These are phyloP conservation scores for Bimastos eiseni DNA, from an alignment of 2,888 invertebrate species.

Conservation along the genomic window DNA sequence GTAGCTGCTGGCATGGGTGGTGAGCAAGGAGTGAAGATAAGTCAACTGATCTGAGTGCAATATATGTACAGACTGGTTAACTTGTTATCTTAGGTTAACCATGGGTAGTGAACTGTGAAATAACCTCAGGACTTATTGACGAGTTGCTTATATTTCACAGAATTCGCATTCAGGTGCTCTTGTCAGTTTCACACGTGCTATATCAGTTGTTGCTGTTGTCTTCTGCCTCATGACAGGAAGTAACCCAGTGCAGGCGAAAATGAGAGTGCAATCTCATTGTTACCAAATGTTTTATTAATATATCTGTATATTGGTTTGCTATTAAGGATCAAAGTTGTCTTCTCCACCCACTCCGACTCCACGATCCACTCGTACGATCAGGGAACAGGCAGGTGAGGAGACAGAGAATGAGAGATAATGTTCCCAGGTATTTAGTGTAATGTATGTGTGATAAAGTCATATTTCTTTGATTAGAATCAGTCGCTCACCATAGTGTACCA, in stretches of 20 bases:
- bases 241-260: background rate
- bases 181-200: background rate
- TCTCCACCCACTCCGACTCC: conserved; percentile 16
- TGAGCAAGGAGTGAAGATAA: too few relatives aligned
- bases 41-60: too few relatives aligned
- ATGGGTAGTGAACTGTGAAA: background rate
- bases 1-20: too few relatives aligned
- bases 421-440: background rate
- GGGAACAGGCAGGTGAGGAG: background rate
- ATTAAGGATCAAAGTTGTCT: background rate
- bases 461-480: too few relatives aligned
- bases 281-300: too few relatives aligned
- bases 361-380: background rate
- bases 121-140: background rate
- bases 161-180: background rate
- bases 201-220: background rate
- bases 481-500: too few relatives aligned
- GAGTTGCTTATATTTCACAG: background rate
- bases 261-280: background rate
- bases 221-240: background rate
- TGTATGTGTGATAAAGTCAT: background rate
- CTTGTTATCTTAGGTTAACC: background rate
- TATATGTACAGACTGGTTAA: too few relatives aligned
- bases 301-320: background rate
- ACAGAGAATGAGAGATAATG: background rate